A percentile compares a stretch with the other conserved stretches of the same genome.
phyloP scores from a whole-genome alignment of 2,113 vertebrate genomes.

The Natator depressus region DNA sequence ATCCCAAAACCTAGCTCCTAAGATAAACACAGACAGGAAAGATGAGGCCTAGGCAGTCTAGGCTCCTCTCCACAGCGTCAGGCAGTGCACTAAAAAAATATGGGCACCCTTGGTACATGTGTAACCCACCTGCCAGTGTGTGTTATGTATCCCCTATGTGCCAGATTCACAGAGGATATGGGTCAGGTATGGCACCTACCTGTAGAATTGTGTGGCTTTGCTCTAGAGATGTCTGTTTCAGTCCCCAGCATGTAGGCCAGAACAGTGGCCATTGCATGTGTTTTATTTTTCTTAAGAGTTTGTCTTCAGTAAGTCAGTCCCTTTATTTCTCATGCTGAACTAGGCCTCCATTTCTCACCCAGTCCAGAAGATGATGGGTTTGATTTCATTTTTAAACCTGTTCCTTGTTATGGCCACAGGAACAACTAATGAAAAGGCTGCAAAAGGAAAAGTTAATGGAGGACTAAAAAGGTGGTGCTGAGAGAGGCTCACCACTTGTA shows the following conservation, averaged over 20 bases:
- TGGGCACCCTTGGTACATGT: not conserved
- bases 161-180: not conserved
- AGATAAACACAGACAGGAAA: not conserved
- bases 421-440: not conserved
- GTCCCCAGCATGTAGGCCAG: not conserved
- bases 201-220: not conserved
- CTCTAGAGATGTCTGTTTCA: not conserved
- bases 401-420: not conserved
- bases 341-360: not conserved
- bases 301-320: not conserved
- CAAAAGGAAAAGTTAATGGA: not conserved
- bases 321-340: not conserved
- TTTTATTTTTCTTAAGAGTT: not conserved
- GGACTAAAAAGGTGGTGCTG: not conserved
- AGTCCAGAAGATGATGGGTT: not conserved
- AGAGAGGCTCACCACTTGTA: not conserved
- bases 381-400: not conserved
- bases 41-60: not conserved
- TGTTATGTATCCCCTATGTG: not conserved
- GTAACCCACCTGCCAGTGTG: not conserved
- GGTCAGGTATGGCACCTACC: not conserved
- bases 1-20: not conserved
- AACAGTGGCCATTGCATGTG: not conserved
- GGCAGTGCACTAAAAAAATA: not conserved
- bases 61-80: not conserved